Conservation (phyloP, 2,888 invertebrate genomes). For the Phaedon cochleariae region DNA sequence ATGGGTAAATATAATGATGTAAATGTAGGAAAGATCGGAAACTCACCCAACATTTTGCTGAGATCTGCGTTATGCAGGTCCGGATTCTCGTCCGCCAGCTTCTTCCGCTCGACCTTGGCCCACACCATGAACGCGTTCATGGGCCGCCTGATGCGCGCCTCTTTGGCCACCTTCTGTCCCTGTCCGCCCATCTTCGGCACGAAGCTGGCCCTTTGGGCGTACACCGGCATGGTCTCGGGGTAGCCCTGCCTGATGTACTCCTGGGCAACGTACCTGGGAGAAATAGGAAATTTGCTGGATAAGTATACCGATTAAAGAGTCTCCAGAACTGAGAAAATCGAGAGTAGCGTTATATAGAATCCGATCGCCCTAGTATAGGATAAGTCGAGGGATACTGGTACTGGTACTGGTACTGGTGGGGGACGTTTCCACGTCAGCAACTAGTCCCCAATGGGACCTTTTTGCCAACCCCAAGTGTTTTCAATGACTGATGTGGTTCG, state of each 20-base stretch:
- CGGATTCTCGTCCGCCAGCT: constrained; percentile 96
- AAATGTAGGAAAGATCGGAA: background rate
- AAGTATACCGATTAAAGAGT: too few species aligned
- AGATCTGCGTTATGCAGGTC: constrained; percentile 98
- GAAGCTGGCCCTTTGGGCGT: constrained; percentile 69
- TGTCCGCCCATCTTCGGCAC: constrained; percentile 71
- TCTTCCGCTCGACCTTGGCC: constrained; percentile 97
- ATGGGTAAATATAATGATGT: too few species aligned
- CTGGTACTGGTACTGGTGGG: too few species aligned
- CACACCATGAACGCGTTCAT: constrained; percentile 99
- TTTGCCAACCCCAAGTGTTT: too few species aligned
- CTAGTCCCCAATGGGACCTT: too few species aligned
- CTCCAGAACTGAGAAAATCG: too few species aligned
- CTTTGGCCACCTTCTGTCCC: constrained; percentile 75
- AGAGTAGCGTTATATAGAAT: too few species aligned
- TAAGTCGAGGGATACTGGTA: too few species aligned
- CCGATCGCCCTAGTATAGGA: too few species aligned
- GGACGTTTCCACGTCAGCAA: too few species aligned
- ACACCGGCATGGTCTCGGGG: constrained; percentile 60
- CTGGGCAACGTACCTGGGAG: constrained; percentile 31
- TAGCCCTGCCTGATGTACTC: constrained; percentile 57
- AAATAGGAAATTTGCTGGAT: too few species aligned
- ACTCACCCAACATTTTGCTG: constrained; percentile 98
- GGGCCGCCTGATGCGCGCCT: constrained; percentile 91
- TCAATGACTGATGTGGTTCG: too few species aligned